Evolutionary conservation across 2,888 invertebrate genomes (phyloP), one percentile per base, ranked within the genome.

Genomic region (Clunio marinus): DNA sequence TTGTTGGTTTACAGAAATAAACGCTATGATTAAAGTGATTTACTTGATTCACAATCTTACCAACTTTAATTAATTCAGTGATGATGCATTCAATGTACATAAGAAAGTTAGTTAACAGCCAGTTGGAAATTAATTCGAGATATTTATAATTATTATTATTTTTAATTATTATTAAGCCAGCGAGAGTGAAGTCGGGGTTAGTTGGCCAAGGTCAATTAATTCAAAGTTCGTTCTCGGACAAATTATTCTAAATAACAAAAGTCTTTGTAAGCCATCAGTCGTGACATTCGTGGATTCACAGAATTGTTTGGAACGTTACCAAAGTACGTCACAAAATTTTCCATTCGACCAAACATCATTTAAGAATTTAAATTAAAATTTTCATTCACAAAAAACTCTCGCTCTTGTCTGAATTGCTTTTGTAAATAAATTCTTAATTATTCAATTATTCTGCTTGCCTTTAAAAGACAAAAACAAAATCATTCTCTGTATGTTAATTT

Each of bases 1-100:
- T 68, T 25, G 68, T 68, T 37, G 68, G 68, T 25, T 20, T 68
- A 17, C 41, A 58, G 55, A 45, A 55, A 20, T 32, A 24, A 35
- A 13, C 7, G 32, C 15, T 17, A 59, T 7, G 59, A 25, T 22
- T 2, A 55, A 55, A n/a, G n/a, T n/a, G n/a, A n/a, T n/a, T n/a
- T n/a, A n/a, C n/a, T n/a, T n/a, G n/a, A n/a, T n/a, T n/a, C n/a
- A n/a, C n/a, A n/a, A n/a, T n/a, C n/a, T n/a, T n/a, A n/a, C n/a
- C n/a, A n/a, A n/a, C n/a, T n/a, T n/a, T n/a, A n/a, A n/a, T n/a
- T n/a, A n/a, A n/a, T n/a, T n/a, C n/a, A n/a, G n/a, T n/a, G n/a
- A n/a, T n/a, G n/a, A n/a, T n/a, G n/a, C n/a, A n/a, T n/a, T n/a
- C n/a, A n/a, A n/a, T n/a, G n/a, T n/a, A n/a, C n/a, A n/a, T n/a